phyloP scores from a whole-genome alignment of 2,888 invertebrate species.

The Drosophila picticornis region DNA sequence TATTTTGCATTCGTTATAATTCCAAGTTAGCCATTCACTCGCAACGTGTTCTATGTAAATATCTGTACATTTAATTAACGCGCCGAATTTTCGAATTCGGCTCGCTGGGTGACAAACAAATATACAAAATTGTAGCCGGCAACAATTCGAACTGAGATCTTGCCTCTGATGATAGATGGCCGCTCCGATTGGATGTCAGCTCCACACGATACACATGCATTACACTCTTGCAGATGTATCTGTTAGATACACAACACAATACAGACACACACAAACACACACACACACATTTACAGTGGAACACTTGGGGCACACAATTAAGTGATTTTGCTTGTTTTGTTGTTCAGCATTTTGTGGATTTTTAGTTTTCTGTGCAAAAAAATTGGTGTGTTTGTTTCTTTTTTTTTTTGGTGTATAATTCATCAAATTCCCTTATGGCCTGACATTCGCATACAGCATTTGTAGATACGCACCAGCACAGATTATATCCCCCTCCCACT shows the following conservation, averaged over 20 bases:
- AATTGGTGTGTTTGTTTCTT: constrained; percentile 2
- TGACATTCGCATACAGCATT: constrained; percentile 74
- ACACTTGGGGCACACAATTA: constrained; percentile 67
- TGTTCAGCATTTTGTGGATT: constrained; percentile 71
- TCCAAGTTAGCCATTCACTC: neutral
- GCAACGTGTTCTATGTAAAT: constrained; percentile 47
- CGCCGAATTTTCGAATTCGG: constrained; percentile 41
- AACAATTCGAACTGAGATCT: constrained; percentile 49
- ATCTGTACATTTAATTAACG: constrained; percentile 75
- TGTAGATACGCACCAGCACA: constrained; percentile 67
- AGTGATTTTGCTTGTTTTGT: constrained; percentile 75
- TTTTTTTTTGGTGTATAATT: constrained; percentile 61
- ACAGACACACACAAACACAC: constrained; percentile 13
- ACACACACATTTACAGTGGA: constrained; percentile 23
- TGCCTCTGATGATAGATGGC: constrained; percentile 53
- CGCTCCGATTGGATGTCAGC: constrained; percentile 47
- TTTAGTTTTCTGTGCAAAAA: constrained; percentile 69
- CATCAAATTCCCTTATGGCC: constrained; percentile 74
- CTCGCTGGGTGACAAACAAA: constrained; percentile 52
- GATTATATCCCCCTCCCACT: constrained; percentile 31
- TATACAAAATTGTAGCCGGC: constrained; percentile 38
- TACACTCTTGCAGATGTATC: constrained; percentile 64
- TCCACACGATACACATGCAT: constrained; percentile 67
- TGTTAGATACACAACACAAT: constrained; percentile 49
- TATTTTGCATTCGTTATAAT: constrained; percentile 1